phyloP scores from a whole-genome alignment of 2,113 vertebrate species.

The Thryonomys swinderianus region DNA sequence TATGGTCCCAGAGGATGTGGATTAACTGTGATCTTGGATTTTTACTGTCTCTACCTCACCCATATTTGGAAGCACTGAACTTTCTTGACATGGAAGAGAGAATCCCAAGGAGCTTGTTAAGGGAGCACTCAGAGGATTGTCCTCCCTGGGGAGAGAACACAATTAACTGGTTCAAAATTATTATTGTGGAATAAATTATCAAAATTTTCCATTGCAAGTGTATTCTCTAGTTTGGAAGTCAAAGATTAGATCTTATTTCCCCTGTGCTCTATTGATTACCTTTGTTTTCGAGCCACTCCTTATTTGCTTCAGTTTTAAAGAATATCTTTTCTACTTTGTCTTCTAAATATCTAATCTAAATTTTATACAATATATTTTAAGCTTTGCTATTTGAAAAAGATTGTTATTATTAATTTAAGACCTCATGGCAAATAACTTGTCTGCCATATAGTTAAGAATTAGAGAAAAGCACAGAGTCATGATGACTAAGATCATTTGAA shows the following conservation, averaged over 20 bases:
- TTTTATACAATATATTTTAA: background rate
- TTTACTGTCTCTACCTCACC: background rate
- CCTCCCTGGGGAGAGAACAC: background rate
- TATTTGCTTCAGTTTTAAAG: background rate
- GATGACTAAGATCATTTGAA: background rate
- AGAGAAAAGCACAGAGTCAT: background rate
- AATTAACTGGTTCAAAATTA: background rate
- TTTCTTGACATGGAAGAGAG: background rate
- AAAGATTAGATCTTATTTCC: background rate
- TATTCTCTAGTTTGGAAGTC: background rate
- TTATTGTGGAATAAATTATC: background rate
- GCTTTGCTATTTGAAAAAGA: background rate
- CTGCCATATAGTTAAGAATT: background rate
- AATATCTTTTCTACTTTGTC: background rate
- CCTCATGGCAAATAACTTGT: background rate
- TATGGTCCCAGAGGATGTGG: background rate
- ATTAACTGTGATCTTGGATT: background rate
- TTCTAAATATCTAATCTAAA: background rate
- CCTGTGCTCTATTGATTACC: background rate
- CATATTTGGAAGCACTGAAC: background rate
- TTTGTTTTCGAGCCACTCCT: background rate
- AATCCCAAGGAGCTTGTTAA: slow-evolving; percentile 13
- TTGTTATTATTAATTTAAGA: background rate
- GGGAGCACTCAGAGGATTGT: background rate
- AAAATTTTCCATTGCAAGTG: background rate